These are phyloP conservation scores for Acanthochromis polyacanthus DNA, from an alignment of 2,113 vertebrate species.

Conservation along the genomic window DNA sequence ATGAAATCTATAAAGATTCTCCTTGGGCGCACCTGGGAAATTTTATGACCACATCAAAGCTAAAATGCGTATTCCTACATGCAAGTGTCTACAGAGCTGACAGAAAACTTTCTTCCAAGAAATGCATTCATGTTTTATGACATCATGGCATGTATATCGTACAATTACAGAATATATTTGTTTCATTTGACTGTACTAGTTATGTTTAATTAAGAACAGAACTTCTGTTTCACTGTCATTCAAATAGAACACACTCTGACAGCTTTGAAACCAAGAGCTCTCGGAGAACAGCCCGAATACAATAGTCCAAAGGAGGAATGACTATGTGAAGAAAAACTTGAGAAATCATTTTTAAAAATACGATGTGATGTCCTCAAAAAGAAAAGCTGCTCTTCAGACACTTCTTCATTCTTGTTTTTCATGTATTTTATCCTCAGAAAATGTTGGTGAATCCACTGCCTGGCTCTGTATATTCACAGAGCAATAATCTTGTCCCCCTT, in stretches of 20 bases:
- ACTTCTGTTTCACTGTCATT: not conserved
- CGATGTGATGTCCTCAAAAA: not conserved
- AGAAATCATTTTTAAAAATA: not conserved
- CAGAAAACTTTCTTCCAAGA: too few relatives aligned
- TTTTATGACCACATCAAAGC: too few relatives aligned
- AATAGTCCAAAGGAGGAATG: not conserved
- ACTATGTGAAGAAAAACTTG: not conserved
- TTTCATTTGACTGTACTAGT: not conserved
- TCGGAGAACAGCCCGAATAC: not conserved
- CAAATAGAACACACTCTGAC: too few relatives aligned
- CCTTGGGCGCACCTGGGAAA: too few relatives aligned
- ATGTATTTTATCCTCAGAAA: constrained; percentile 8
- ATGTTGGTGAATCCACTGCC: not conserved
- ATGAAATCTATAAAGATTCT: not conserved
- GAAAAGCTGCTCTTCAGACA: constrained; percentile 12
- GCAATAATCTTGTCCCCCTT: constrained; percentile 46
- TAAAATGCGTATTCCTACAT: not conserved
- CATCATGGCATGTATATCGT: too few relatives aligned
- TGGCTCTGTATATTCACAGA: constrained; percentile 39
- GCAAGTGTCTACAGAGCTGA: not conserved
- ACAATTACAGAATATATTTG: too few relatives aligned
- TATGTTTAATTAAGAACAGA: not conserved
- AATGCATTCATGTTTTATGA: too few relatives aligned
- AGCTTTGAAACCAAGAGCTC: too few relatives aligned
- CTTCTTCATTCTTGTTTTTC: constrained; percentile 25